These are phyloP conservation scores for Bothrops alternatus DNA, from an alignment of 2,797 vertebrate genomes.

Conservation along the genomic window DNA sequence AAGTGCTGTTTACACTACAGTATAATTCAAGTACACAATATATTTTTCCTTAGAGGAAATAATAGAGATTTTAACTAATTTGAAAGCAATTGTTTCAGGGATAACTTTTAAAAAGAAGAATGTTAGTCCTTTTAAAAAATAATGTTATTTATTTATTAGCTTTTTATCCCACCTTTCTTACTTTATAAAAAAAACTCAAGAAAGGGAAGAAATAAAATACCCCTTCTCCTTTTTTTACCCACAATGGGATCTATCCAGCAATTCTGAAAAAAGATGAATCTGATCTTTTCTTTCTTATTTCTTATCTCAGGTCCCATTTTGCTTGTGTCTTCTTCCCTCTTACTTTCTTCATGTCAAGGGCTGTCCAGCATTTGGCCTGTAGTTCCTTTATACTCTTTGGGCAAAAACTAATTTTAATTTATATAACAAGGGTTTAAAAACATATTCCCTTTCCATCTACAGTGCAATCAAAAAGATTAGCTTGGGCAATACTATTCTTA, in stretches of 20 bases:
- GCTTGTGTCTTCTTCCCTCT: neutral
- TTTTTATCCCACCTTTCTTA: neutral
- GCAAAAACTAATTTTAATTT: neutral
- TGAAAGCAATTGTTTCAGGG: conserved; percentile 33
- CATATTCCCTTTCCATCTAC: neutral
- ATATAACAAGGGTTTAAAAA: neutral
- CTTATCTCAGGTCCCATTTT: neutral
- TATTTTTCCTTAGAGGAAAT: conserved; percentile 23
- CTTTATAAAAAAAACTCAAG: neutral
- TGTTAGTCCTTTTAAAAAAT: neutral
- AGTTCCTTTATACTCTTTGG: neutral
- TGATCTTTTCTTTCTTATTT: neutral
- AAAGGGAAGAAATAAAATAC: neutral
- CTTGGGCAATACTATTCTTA: neutral
- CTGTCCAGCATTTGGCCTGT: neutral
- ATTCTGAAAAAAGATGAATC: neutral
- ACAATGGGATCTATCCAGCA: neutral
- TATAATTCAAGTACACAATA: conserved; percentile 18
- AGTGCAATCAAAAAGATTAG: neutral
- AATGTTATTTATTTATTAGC: neutral
- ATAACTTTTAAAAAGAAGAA: neutral
- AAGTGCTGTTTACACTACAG: conserved; percentile 27
- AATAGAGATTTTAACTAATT: conserved; percentile 34
- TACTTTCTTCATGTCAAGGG: neutral
- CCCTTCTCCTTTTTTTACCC: neutral